Evolutionary conservation across 2,113 vertebrate species (phyloP), one percentile per base, ranked within the genome.

Genomic region (Rhipidura dahli): DNA sequence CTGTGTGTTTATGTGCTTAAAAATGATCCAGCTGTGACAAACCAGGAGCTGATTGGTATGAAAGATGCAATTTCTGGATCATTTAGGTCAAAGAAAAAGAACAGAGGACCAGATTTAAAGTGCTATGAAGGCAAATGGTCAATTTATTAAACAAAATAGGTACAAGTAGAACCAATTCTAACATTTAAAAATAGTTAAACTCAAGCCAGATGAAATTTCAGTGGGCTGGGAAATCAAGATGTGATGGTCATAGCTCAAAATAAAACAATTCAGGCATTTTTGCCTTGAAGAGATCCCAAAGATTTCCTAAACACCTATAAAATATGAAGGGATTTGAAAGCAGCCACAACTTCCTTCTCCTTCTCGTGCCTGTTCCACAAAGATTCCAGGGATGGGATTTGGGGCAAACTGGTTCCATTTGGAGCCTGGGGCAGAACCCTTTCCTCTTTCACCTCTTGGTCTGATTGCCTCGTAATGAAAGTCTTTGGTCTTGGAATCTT

Each of bases 271-370:
- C 15, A 28, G 53, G 18, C 11, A 5, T 35, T 65, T 87, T n/a
- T 69, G 13, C 65, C 18, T 47, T 3, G 13, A 57, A 85, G 47
- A 33, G 27, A 50, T 15, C 47, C n/a, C 17, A 7, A 11, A 50
- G 16, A 15, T 39, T 40, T 69, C 70, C 28, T 30, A 19, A 53
- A 13, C 8, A 10, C 22, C 95, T 97, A 97, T 1, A 97, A 50
- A 15, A 98, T 97, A 16, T 97, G 97, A 50, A 98, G 96, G 76
- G 96, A 96, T 95, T 96, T 98, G 70, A 99, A 98, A 42, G 96
- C 97, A 17, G 98, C 98, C 89, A 99, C 98, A 1, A 96, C 96
- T 89, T 98, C 97, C 80, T 99, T 99, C 91, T 99, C 99, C 93
- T 98, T 97, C 93, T 99, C 94, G 0, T 99, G 99, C 16, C 99